Base-by-base conservation (phyloP, 2,113 vertebrate species). In the Mugil cephalus region DNA sequence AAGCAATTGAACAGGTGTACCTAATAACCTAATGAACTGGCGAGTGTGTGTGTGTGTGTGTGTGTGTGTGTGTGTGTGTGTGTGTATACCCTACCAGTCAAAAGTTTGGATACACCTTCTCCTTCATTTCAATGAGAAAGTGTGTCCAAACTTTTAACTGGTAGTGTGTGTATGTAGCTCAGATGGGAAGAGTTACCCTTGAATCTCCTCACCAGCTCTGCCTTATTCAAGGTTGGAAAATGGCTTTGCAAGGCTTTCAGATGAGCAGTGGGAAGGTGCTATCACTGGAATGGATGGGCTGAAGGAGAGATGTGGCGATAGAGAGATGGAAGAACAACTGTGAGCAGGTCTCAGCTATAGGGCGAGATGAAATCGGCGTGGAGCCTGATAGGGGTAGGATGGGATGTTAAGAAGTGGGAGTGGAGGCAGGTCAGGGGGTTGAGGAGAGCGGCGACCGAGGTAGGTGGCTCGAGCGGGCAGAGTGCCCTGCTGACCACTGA, bases 281-380 rank as follows among this genome's bases (percentile, higher is more conserved):
- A 77, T 86, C 80, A 68, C 19, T 12, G 54, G 74, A 74, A 87
- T 79, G 62, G 61, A 85, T 53, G 30, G 58, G 70, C 52, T 50
- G 11, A 70, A 78, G 72, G 72, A 80, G 75, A 80, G 51, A 86
- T 76, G 58, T 4, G 3, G 68, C 4, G 82, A 87, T 83, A 79
- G 79, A 83, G 63, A 73, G 70, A 78, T 34, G 55, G 72, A 38
- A 53, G 70, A 72, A 81, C 82, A 79, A 64, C 73, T 54, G 69
- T 46, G 69, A 69, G 79, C 69, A 50, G 40, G 53, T 73, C 79
- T 82, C 60, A 52, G 76, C 75, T 46, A 35, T 8, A 34, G 79
- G 67, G 30, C 0, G 7, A 87, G 76, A 90, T 84, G 58, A 72
- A 83, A 88, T 87, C 80, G 77, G 74, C 47, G 1, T 43, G 79